phyloP scores from a whole-genome alignment of 2,113 vertebrate species.

The Azemiops feae region DNA sequence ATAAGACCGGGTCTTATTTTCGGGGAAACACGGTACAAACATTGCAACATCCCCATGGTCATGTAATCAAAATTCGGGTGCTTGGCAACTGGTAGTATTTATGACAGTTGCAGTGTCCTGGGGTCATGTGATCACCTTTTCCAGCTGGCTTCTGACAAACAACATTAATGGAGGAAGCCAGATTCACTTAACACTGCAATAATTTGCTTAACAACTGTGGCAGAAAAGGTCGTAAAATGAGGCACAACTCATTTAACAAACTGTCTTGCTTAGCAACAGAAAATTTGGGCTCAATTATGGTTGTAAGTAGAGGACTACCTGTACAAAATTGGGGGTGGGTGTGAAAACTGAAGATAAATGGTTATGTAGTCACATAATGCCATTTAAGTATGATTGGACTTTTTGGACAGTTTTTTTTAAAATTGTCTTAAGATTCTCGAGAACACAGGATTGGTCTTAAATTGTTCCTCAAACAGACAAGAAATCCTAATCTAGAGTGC shows the following conservation, averaged over 20 bases:
- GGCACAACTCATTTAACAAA: background rate
- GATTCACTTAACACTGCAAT: background rate
- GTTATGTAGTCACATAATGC: background rate
- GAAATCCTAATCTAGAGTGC: background rate
- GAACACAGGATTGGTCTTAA: background rate
- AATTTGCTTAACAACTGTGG: background rate
- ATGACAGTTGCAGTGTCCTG: background rate
- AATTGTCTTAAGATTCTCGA: background rate
- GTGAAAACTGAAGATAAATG: background rate
- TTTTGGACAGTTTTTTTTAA: background rate
- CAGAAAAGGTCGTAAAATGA: background rate
- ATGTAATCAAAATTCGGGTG: background rate
- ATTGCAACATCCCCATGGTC: background rate
- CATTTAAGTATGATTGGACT: background rate
- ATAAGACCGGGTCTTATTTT: too few species aligned
- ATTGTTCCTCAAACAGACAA: background rate
- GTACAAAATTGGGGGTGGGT: background rate
- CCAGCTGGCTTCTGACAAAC: background rate
- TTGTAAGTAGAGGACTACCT: background rate
- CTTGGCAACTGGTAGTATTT: background rate
- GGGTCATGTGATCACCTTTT: background rate
- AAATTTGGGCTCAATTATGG: background rate
- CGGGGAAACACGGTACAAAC: too few species aligned
- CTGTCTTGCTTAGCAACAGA: background rate
- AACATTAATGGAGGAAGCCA: background rate